Conservation (phyloP, 2,888 invertebrate genomes). For the Diadegma fenestrale region DNA sequence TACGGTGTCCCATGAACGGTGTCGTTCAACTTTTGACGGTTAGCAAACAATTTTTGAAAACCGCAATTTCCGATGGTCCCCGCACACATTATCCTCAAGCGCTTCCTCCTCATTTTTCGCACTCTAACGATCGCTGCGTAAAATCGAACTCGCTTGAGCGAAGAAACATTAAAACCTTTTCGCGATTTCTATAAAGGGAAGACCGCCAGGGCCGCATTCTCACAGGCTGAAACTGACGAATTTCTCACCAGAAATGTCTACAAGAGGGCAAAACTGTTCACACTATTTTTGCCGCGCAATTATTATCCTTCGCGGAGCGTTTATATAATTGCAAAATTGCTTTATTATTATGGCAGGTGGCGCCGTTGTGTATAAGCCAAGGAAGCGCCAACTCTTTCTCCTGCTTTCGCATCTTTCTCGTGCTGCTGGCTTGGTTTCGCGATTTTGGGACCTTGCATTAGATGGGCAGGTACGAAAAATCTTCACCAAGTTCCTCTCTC, state of each 20-base stretch:
- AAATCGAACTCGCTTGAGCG: neutral
- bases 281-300: slow-evolving; percentile 51
- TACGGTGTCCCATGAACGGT: neutral
- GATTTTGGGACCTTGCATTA: slow-evolving; percentile 53
- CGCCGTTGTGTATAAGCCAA: slow-evolving; percentile 71
- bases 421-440: slow-evolving; percentile 34
- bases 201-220: slow-evolving; percentile 29
- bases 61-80: neutral
- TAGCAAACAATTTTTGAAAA: neutral
- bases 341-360: slow-evolving; percentile 80
- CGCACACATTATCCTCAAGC: neutral
- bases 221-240: slow-evolving; percentile 29
- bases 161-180: neutral
- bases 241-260: slow-evolving; percentile 56
- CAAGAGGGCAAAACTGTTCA: slow-evolving; percentile 38
- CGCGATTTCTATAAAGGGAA: slow-evolving; percentile 15
- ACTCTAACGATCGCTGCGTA: neutral
- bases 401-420: slow-evolving; percentile 20
- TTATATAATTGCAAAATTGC: slow-evolving; percentile 81
- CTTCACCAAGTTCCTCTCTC: slow-evolving; percentile 36
- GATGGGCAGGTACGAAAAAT: slow-evolving; percentile 60
- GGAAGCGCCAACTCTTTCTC: slow-evolving; percentile 50
- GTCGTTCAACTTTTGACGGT: slow-evolving; percentile 9
- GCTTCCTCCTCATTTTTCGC: neutral
- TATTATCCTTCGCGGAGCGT: slow-evolving; percentile 70